Conservation (phyloP, 2,113 vertebrate species). For the Ptyas mucosa region DNA sequence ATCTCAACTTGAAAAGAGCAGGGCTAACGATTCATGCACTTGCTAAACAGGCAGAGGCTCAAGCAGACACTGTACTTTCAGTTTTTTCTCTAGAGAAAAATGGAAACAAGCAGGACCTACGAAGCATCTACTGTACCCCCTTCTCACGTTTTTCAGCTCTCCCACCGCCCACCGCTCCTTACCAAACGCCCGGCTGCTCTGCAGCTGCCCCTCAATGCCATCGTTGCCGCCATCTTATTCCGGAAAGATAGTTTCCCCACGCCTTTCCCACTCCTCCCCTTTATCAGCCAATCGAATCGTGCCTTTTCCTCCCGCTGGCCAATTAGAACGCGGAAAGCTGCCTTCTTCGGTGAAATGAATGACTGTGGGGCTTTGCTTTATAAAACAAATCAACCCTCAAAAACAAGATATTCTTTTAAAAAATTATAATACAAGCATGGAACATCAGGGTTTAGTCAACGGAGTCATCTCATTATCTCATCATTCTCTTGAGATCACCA, state of each 20-base stretch:
- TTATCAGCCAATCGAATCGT: slow-evolving; percentile 30
- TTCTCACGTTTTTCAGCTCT: background rate
- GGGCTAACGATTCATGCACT: background rate
- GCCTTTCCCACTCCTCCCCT: slow-evolving; percentile 18
- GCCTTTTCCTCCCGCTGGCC: slow-evolving; percentile 8
- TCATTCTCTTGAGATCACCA: background rate
- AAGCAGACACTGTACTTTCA: background rate
- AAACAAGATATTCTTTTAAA: background rate
- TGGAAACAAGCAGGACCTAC: background rate
- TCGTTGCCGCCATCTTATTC: slow-evolving; percentile 83
- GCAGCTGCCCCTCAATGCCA: slow-evolving; percentile 68
- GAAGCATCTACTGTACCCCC: background rate
- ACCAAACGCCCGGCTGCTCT: slow-evolving; percentile 75
- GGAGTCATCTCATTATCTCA: background rate
- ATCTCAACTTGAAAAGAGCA: too few relatives aligned
- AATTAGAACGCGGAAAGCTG: background rate
- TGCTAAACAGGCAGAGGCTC: too few relatives aligned
- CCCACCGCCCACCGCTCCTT: slow-evolving; percentile 49
- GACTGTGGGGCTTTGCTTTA: background rate
- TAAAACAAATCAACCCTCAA: background rate
- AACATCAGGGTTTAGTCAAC: background rate
- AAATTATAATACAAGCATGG: background rate
- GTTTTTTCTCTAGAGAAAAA: background rate
- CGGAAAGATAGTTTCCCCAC: slow-evolving; percentile 16
- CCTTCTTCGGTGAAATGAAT: background rate